phyloP scores from a whole-genome alignment of 2,113 vertebrate species.

The Leiothrix lutea region DNA sequence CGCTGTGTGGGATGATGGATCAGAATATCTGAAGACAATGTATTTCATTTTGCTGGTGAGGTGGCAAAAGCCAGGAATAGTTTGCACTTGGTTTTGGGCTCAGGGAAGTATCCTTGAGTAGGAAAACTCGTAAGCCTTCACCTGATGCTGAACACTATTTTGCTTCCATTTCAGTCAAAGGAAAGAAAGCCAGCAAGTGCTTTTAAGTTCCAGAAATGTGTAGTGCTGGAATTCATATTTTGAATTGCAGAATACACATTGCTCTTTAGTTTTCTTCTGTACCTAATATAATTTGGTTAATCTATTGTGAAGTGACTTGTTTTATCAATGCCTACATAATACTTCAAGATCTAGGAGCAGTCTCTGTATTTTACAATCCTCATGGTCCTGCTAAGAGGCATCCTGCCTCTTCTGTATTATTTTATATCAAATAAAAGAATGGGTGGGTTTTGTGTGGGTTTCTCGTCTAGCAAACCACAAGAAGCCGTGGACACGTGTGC shows the following conservation, averaged over 20 bases:
- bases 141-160: neutral
- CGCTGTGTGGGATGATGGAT: neutral
- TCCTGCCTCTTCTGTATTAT: neutral
- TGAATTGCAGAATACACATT: neutral
- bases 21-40: neutral
- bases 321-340: neutral
- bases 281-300: neutral
- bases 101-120: neutral
- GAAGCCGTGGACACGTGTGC: fast-evolving
- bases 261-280: neutral
- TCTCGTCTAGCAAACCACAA: neutral
- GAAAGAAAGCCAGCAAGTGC: neutral
- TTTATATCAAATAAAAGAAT: neutral
- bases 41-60: neutral
- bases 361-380: neutral
- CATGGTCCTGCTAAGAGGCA: neutral
- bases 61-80: neutral
- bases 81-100: neutral
- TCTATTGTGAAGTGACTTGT: neutral
- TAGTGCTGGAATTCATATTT: neutral
- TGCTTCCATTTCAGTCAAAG: neutral
- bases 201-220: neutral
- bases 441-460: neutral
- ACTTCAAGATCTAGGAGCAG: neutral
- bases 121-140: neutral